phyloP scores from a whole-genome alignment of 2,113 vertebrate genomes.

The Hippoglossus stenolepis region DNA sequence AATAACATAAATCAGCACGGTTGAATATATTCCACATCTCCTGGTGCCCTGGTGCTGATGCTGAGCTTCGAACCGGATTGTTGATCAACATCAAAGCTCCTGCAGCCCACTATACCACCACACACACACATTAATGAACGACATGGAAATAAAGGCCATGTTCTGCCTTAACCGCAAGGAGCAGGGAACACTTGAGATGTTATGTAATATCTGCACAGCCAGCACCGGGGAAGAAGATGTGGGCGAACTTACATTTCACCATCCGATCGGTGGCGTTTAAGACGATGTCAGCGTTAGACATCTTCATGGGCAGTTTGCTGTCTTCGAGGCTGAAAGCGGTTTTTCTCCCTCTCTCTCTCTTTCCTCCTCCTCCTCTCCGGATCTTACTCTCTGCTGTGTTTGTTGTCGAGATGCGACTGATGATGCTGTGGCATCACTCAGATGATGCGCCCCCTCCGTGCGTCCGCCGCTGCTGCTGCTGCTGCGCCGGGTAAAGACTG shows the following conservation, averaged over 20 bases:
- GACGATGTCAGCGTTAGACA: conserved; percentile 88
- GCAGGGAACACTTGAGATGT: conserved; percentile 45
- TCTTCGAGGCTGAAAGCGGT: conserved; percentile 75
- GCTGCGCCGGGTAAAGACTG: conserved; percentile 71
- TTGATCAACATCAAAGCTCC: conserved; percentile 75
- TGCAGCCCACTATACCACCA: conserved; percentile 51
- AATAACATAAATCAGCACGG: conserved; percentile 13
- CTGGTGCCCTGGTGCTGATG: conserved; percentile 3
- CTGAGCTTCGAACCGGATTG: conserved; percentile 38
- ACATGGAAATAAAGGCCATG: conserved; percentile 47
- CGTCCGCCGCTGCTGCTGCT: conserved; percentile 75
- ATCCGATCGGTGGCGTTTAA: conserved; percentile 85
- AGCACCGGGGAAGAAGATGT: conserved; percentile 13
- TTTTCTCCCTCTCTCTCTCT: conserved; percentile 30
- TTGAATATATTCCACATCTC: conserved; percentile 14
- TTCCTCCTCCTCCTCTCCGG: conserved; percentile 1
- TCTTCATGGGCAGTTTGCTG: conserved; percentile 85
- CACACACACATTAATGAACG: conserved; percentile 40
- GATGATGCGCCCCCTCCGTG: conserved; percentile 78
- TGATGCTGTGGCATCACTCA: conserved; percentile 86
- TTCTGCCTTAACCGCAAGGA: conserved; percentile 7
- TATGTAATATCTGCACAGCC: conserved; percentile 56
- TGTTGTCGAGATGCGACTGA: conserved; percentile 76
- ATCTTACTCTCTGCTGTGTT: conserved; percentile 57
- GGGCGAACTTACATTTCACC: conserved; percentile 85